Conservation (phyloP, 1,140 invertebrate genomes). For the Drosophila equinoxialis region DNA sequence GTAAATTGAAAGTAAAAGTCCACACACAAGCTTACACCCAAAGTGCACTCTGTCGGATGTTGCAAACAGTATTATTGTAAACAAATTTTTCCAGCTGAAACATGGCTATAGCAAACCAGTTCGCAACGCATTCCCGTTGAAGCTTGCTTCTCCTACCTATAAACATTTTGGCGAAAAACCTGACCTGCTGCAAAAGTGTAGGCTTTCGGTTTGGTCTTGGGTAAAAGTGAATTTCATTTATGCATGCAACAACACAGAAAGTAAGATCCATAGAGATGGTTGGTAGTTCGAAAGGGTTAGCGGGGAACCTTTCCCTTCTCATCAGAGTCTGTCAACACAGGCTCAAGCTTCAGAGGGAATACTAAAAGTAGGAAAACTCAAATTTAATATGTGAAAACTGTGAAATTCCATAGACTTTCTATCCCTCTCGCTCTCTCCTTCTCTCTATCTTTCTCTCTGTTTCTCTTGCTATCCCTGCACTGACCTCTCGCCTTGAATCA, state of each 20-base stretch:
- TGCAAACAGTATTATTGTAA: slow-evolving; percentile 61
- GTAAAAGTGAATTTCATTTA: slow-evolving; percentile 68
- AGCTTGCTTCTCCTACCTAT: neutral
- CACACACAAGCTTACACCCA: slow-evolving; percentile 6
- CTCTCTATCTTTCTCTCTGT: neutral
- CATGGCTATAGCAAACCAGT: slow-evolving; percentile 52
- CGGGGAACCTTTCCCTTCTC: neutral
- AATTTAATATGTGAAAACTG: slow-evolving; percentile 8
- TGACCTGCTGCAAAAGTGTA: slow-evolving; percentile 51
- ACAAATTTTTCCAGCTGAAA: slow-evolving; percentile 67
- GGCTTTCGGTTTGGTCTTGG: slow-evolving; percentile 24
- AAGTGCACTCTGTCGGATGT: slow-evolving; percentile 50
- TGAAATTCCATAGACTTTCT: neutral
- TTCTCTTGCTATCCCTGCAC: neutral
- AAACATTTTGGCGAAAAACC: slow-evolving; percentile 31
- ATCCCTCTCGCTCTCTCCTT: neutral
- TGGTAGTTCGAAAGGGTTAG: neutral
- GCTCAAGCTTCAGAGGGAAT: slow-evolving; percentile 6
- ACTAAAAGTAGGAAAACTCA: slow-evolving; percentile 17
- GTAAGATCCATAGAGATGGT: neutral
- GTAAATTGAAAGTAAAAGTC: slow-evolving; percentile 66
- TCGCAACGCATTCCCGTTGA: slow-evolving; percentile 6
- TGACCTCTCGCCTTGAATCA: slow-evolving; percentile 1
- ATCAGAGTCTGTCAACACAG: slow-evolving; percentile 4
- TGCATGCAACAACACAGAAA: slow-evolving; percentile 19